These are phyloP conservation scores for Hormaphis cornu DNA, from an alignment of 1,140 invertebrate species.

Conservation along the genomic window DNA sequence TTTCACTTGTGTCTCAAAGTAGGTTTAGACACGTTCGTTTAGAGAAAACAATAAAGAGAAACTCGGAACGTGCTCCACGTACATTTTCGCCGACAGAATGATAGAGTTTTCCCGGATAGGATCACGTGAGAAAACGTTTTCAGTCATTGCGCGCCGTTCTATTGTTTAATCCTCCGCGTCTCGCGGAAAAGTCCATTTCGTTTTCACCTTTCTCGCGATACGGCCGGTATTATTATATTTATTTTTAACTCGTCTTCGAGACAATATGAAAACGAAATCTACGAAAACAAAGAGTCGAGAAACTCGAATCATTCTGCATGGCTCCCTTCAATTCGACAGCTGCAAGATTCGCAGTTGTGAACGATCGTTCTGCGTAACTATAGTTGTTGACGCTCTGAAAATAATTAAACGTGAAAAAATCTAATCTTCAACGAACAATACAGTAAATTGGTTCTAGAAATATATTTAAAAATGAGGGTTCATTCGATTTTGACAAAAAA, in stretches of 20 bases:
- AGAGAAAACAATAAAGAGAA: constrained; percentile 15
- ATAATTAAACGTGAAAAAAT: no score
- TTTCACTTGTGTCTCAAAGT: constrained; percentile 2
- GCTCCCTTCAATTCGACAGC: no score
- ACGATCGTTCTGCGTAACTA: no score
- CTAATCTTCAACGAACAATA: no score
- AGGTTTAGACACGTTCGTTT: constrained; percentile 16
- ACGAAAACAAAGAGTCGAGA: not conserved
- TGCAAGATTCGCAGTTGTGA: no score
- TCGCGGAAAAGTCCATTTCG: constrained; percentile 15
- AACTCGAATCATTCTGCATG: not conserved
- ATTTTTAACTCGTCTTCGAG: not conserved
- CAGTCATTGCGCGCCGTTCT: not conserved
- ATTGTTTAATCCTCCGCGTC: constrained; percentile 23
- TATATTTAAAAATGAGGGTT: no score
- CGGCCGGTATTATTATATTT: not conserved
- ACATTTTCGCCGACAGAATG: not conserved
- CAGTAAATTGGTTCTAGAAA: no score
- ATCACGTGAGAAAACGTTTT: not conserved
- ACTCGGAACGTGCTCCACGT: constrained; percentile 16
- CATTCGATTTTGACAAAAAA: no score
- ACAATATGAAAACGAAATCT: not conserved
- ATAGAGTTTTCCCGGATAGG: constrained; percentile 20
- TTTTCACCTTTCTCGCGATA: not conserved
- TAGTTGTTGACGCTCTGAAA: no score